Conservation (phyloP, 2,113 vertebrate genomes). For the Cacatua alba region DNA sequence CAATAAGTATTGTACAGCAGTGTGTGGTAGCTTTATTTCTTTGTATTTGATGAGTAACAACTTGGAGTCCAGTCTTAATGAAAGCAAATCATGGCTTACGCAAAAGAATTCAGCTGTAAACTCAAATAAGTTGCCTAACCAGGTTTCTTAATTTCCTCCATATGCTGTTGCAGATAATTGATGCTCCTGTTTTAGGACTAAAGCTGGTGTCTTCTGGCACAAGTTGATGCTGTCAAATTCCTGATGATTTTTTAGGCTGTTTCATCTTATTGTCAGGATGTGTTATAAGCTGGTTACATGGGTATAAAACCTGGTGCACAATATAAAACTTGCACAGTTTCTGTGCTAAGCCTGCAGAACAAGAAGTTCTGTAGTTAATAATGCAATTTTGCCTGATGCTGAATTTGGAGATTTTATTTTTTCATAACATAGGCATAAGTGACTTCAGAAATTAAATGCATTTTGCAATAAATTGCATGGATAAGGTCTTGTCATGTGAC, state of each 20-base stretch:
- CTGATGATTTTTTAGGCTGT: conserved; percentile 19
- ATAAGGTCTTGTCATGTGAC: neutral
- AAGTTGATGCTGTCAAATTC: neutral
- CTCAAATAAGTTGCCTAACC: neutral
- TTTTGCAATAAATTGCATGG: conserved; percentile 10
- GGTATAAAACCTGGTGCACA: neutral
- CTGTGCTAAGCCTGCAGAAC: neutral
- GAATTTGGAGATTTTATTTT: conserved; percentile 1
- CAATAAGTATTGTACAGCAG: conserved; percentile 8
- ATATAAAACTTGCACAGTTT: neutral
- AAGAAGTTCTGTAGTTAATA: neutral
- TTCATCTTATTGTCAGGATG: conserved; percentile 1
- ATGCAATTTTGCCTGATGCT: neutral
- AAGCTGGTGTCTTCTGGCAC: neutral
- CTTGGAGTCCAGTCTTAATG: conserved; percentile 22
- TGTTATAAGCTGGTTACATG: neutral
- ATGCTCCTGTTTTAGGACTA: neutral
- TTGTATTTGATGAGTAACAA: conserved; percentile 4
- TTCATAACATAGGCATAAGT: neutral
- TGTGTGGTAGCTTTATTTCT: conserved; percentile 2
- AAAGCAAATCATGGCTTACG: neutral
- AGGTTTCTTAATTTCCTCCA: neutral
- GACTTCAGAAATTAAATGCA: conserved; percentile 21
- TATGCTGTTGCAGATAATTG: neutral
- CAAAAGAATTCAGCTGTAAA: conserved; percentile 28